Conservation (phyloP, 2,797 vertebrate species). For the Pogonophryne albipinna region DNA sequence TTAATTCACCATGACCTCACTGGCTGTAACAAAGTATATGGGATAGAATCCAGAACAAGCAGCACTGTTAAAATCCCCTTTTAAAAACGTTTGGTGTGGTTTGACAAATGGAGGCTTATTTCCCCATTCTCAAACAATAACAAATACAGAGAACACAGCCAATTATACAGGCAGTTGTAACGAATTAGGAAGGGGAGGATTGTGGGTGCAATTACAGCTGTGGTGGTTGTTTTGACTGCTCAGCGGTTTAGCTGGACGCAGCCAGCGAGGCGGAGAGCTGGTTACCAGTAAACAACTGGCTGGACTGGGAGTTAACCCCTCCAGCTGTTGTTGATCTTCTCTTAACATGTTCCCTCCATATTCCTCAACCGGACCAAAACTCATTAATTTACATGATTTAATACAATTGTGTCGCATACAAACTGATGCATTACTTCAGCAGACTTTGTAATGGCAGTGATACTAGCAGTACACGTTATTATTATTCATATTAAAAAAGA, state of each 20-base stretch:
- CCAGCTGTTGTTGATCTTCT: not conserved
- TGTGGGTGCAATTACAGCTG: conserved; percentile 50
- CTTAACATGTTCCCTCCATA: not conserved
- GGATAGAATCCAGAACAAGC: conserved; percentile 18
- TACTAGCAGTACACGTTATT: not conserved
- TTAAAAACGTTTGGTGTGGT: conserved; percentile 28
- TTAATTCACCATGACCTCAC: conserved; percentile 26
- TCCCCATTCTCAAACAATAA: conserved; percentile 41
- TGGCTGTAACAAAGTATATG: conserved; percentile 25
- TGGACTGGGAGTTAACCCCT: conserved; percentile 1
- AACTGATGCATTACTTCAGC: not conserved
- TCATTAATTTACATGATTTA: not conserved
- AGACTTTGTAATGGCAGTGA: not conserved
- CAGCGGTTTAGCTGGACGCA: conserved; percentile 42
- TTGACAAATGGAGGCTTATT: conserved; percentile 22
- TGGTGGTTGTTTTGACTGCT: conserved; percentile 29
- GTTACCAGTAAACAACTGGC: conserved; percentile 37
- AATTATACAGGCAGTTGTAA: conserved; percentile 25
- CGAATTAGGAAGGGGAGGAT: conserved; percentile 37
- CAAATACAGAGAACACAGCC: conserved; percentile 25
- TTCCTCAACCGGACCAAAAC: not conserved
- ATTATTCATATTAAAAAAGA: not conserved
- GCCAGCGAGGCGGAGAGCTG: conserved; percentile 13
- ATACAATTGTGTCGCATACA: not conserved
- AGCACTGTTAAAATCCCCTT: not conserved